These are phyloP conservation scores for Ammospiza caudacuta DNA, from an alignment of 2,113 vertebrate species.

Conservation along the genomic window DNA sequence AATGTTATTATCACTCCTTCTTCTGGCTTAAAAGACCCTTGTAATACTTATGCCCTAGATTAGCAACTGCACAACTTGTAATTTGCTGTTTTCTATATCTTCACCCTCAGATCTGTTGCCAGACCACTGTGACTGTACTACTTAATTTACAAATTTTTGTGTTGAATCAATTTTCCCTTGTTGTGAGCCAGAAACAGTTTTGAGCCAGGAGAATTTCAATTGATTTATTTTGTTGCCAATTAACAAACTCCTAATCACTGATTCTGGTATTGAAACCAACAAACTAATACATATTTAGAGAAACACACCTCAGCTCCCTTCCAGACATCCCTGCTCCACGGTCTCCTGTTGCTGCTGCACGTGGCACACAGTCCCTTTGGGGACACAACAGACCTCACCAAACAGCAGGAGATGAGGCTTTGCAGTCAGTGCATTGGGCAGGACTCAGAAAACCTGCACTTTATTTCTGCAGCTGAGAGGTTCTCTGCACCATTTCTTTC, in stretches of 20 bases:
- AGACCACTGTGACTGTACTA: conserved; percentile 32
- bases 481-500: not conserved
- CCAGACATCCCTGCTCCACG: not conserved
- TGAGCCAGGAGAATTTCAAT: not conserved
- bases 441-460: not conserved
- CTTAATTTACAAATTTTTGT: conserved; percentile 39
- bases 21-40: not conserved
- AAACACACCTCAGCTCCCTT: not conserved
- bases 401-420: not conserved
- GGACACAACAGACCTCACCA: not conserved
- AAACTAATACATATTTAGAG: not conserved
- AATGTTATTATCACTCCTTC: conserved; percentile 10
- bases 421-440: not conserved
- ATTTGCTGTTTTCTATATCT: conserved; percentile 31
- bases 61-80: conserved; percentile 6
- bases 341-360: not conserved
- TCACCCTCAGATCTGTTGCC: conserved; percentile 52
- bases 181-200: not conserved
- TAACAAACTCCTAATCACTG: not conserved
- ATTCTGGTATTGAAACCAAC: not conserved
- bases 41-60: conserved; percentile 13
- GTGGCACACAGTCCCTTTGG: not conserved
- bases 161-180: conserved; percentile 33
- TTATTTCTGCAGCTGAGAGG: not conserved
- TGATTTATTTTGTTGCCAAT: not conserved